Evolutionary conservation across 2,888 invertebrate species (phyloP).

Genomic region (Phoronis australis): DNA sequence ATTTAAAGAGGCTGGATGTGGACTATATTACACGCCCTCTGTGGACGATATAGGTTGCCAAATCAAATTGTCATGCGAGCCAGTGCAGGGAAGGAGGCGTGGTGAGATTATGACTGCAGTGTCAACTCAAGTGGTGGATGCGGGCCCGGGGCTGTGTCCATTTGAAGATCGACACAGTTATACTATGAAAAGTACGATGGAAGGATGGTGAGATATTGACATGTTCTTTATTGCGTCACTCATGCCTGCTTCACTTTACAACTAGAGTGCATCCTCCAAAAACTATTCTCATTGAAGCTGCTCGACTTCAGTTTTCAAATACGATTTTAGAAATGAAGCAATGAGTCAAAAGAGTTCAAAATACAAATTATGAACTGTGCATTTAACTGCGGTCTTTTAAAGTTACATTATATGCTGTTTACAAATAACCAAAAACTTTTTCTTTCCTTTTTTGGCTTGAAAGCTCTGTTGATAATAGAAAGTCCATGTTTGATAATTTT

Average conservation of each 20-base stretch:
- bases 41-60: conserved; percentile 62
- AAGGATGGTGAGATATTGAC: conserved; percentile 59
- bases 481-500: no score
- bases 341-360: not conserved
- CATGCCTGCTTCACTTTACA: no score
- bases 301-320: not conserved
- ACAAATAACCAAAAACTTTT: no score
- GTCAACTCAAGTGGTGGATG: conserved; percentile 59
- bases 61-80: conserved; percentile 62
- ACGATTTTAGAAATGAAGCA: not conserved
- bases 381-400: no score
- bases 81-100: conserved; percentile 27
- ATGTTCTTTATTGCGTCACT: no score
- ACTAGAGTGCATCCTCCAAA: no score
- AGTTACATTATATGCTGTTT: no score
- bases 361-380: no score
- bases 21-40: conserved; percentile 61
- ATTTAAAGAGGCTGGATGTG: conserved; percentile 62
- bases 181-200: conserved; percentile 60
- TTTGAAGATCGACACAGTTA: conserved; percentile 74
- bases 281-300: no score
- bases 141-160: conserved; percentile 72
- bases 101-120: conserved; percentile 65
- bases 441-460: no score
- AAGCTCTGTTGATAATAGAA: no score